Evolutionary conservation across 2,797 vertebrate genomes (phyloP), one percentile per base, ranked within the genome.

Genomic region (Pelodytes ibericus): DNA sequence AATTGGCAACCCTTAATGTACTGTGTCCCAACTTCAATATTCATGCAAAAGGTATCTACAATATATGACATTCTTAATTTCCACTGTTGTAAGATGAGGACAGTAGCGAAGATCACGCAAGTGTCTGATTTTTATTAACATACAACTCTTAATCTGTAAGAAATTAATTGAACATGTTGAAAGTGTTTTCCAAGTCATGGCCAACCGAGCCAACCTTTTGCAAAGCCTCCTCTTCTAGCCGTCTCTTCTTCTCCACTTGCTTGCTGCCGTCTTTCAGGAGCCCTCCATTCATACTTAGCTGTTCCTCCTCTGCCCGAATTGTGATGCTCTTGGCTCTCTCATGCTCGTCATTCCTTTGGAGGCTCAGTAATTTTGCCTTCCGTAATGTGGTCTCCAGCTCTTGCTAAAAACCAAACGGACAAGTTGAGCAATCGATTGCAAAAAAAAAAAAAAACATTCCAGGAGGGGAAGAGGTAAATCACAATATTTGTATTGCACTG

Each of bases 261-360:
- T 96, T 98, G 80, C 83, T 91, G 62, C 83, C 63, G 75, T 90
- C 91, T 86, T 90, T 92, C 47, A 82, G 82, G 75, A 85, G 83
- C 31, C 85, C 93, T 66, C 91, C 92, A 72, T 86, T 91, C 26
- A 88, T 90, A 20, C 82, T 86, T 0, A 90, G 81, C 81, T 94
- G 93, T 11, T 99, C 97, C 80, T 98, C 97, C 86, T 96, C 96
- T 24, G 94, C 92, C 63, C 95, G 94, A 79, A 90, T 92, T 82
- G 96, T 94, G 67, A 91, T 94, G 59, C 90, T 93, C 80, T 94
- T 96, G 70, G 96, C 96, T 72, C 95, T 98, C 80, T 99, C 96
- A 22, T 98, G 94, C 70, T 99, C 97, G 79, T 98, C 96, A 75
- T 95, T 95, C 83, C 95, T 93, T 86, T 99, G 97, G 0, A 87